Percentiles rank a stretch among this genome's conserved stretches.
phyloP scores from a whole-genome alignment of 2,113 vertebrate genomes.

The Meleagris gallopavo region DNA sequence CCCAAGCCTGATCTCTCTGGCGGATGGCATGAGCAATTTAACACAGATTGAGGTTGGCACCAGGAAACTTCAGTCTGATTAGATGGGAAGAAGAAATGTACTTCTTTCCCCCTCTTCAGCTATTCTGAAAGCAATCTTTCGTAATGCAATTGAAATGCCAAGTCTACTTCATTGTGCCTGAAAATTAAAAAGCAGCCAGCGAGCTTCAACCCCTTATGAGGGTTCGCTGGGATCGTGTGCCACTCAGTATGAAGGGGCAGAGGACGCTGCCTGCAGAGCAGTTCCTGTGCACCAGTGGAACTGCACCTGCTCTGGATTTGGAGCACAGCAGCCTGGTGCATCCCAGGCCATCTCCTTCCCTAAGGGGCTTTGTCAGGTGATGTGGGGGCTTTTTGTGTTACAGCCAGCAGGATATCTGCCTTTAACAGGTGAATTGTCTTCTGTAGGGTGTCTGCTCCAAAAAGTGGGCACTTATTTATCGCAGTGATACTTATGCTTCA shows the following conservation, averaged over 20 bases:
- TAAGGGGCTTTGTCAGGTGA: neutral
- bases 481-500: neutral
- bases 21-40: constrained; percentile 12
- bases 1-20: neutral
- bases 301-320: neutral
- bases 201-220: neutral
- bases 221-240: accelerated
- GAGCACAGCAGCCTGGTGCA: neutral
- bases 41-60: constrained; percentile 32
- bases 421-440: neutral
- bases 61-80: neutral
- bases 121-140: neutral
- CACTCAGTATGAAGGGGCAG: accelerated
- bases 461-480: neutral
- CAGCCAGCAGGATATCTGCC: neutral
- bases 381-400: neutral
- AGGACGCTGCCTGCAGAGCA: neutral
- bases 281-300: neutral
- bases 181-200: neutral
- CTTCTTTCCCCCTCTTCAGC: neutral
- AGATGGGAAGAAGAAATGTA: neutral
- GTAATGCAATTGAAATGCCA: neutral
- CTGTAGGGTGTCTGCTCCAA: neutral
- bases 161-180: neutral
- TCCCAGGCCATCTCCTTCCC: neutral